Base-by-base conservation (phyloP, 1,140 invertebrate species). In the Harpegnathos saltator region DNA sequence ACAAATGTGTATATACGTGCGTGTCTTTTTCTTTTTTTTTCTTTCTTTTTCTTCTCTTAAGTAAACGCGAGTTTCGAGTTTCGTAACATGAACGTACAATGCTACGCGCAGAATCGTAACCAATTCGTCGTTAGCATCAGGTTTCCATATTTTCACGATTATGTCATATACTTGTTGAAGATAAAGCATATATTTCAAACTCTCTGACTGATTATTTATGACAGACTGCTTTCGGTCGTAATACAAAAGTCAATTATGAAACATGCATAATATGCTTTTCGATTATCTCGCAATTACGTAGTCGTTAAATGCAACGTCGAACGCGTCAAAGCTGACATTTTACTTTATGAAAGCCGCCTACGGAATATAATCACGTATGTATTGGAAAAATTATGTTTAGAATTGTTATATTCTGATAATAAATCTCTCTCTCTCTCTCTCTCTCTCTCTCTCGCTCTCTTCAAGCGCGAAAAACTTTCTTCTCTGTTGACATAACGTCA, bases 211-310 rank as follows among this genome's bases (percentile, higher is more conserved):
- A 80, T 80, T 80, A 80, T 71, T 69, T 69, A 71, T 58, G 54
- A 69, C 22, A 65, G 22, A 22, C 15, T 29, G 38, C 75, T 48
- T 44, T 59, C 52, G 52, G 58, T 71, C 52, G 65, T n/a, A 14
- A 7, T 26, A 69, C 14, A 65, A 7, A 19, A 80, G 75, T 69
- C 75, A 80, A 80, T 80, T 80, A 80, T 58, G 19, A 58, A 68
- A 78, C 29, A 78, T 68, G 52, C 75, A 80, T 80, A 78, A 68
- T 68, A 14, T 26, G 33, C 19, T 69, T 80, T 52, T 80, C 75
- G 75, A 80, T 80, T 80, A 80, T 80, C 52, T 58, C 14, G 33
- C 9, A 69, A 80, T 80, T 71, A 71, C 38, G 9, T 44, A 9
- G 11, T 52, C 56, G 15, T 26, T 62, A 66, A 75, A 19, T 56